Conservation (phyloP, 1,140 invertebrate genomes). For the Drosophila sulfurigaster region DNA sequence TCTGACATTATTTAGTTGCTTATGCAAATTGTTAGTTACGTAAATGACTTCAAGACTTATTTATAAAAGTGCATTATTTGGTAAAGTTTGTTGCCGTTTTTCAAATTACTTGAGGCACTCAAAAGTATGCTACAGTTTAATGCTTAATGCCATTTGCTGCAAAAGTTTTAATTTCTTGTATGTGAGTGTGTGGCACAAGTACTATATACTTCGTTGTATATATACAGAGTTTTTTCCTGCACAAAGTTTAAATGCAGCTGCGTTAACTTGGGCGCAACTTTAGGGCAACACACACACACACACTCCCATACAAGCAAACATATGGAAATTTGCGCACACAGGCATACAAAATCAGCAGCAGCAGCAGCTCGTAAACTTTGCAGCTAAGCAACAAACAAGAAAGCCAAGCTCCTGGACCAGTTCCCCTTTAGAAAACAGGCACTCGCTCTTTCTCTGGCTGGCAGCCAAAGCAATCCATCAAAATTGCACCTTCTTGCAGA, state of each 20-base stretch:
- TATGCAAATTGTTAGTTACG: background rate
- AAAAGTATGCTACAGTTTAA: slow-evolving; percentile 62
- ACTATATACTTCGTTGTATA: slow-evolving; percentile 24
- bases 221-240: slow-evolving; percentile 25
- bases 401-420: slow-evolving; percentile 46
- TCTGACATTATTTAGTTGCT: background rate
- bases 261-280: slow-evolving; percentile 70
- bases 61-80: slow-evolving; percentile 25
- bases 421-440: slow-evolving; percentile 30
- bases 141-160: slow-evolving; percentile 65
- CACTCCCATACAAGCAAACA: slow-evolving; percentile 26
- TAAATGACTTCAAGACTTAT: slow-evolving; percentile 12
- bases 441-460: slow-evolving; percentile 40
- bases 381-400: slow-evolving; percentile 82
- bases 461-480: slow-evolving; percentile 82
- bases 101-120: slow-evolving; percentile 15
- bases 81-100: slow-evolving; percentile 24
- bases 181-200: background rate
- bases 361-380: slow-evolving; percentile 68
- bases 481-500: slow-evolving; percentile 84
- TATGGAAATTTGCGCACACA: slow-evolving; percentile 58
- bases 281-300: slow-evolving; percentile 31
- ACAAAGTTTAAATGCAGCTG: slow-evolving; percentile 80
- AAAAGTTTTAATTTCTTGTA: slow-evolving; percentile 73
- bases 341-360: slow-evolving; percentile 46